Evolutionary conservation across 2,888 invertebrate species (phyloP).

Genomic region (Eugnorisma glareosa): DNA sequence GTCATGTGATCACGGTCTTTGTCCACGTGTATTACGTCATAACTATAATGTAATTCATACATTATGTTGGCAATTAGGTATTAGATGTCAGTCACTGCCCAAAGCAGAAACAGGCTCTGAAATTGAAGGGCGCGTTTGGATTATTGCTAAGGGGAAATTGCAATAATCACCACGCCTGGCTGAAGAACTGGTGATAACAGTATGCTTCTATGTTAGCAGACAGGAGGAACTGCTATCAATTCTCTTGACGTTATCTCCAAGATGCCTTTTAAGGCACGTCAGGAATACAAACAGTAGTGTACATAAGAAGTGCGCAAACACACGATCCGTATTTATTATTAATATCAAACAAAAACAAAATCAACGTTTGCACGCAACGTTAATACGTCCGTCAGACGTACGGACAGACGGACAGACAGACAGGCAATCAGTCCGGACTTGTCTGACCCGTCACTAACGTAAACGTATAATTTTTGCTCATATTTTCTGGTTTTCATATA

Average conservation of each 20-base stretch:
- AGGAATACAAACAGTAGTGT: conserved; percentile 21
- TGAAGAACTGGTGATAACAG: neutral
- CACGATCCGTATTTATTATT: conserved; percentile 54
- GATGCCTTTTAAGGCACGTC: neutral
- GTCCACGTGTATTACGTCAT: neutral
- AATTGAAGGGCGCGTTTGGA: neutral
- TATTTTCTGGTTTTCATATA: conserved; percentile 64
- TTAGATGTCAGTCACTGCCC: neutral
- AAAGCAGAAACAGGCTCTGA: neutral
- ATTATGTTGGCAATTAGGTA: neutral
- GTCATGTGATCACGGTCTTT: neutral
- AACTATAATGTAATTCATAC: neutral
- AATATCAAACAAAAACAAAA: conserved; percentile 67
- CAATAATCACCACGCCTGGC: neutral
- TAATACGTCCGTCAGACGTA: conserved; percentile 57
- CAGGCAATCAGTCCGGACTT: conserved; percentile 78
- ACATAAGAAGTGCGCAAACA: conserved; percentile 37
- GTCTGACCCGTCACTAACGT: conserved; percentile 68
- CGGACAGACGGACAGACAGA: conserved; percentile 73
- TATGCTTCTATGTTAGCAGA: neutral
- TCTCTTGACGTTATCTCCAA: neutral
- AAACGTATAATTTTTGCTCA: conserved; percentile 73
- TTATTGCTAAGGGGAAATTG: too few species aligned
- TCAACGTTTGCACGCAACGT: conserved; percentile 68
- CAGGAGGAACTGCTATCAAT: neutral